Percentiles rank a stretch among this genome's conserved stretches.
phyloP scores from a whole-genome alignment of 2,113 vertebrate genomes.

The Aptenodytes forsteri region DNA sequence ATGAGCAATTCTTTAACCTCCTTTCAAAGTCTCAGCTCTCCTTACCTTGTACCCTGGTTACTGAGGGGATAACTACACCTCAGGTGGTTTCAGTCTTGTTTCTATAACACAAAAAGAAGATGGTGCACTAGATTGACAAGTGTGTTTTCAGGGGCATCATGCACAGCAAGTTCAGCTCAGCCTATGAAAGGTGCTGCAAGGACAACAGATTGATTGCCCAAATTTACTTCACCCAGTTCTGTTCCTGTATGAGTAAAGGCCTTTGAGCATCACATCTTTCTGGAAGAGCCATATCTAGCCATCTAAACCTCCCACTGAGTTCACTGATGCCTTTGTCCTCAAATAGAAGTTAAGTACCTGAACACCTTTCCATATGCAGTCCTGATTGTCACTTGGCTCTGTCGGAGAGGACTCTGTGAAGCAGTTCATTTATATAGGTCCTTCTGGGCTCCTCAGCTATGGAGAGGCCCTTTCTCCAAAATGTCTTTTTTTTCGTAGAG shows the following conservation, averaged over 20 bases:
- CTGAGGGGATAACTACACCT: not conserved
- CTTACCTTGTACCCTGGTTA: not conserved
- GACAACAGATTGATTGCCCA: not conserved
- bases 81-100: not conserved
- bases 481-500: not conserved
- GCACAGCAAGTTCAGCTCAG: not conserved
- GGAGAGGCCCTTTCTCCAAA: not conserved
- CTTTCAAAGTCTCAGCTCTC: not conserved
- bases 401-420: not conserved
- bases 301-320: not conserved
- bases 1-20: not conserved
- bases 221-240: not conserved
- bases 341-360: not conserved
- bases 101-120: not conserved
- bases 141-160: not conserved
- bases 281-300: not conserved
- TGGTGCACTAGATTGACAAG: not conserved
- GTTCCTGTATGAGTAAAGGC: not conserved
- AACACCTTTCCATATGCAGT: not conserved
- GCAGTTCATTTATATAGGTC: not conserved
- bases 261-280: not conserved
- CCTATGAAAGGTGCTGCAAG: not conserved
- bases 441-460: not conserved
- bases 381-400: not conserved
- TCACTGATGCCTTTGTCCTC: not conserved